Percentiles rank a stretch among this genome's conserved stretches.
phyloP scores from a whole-genome alignment of 2,888 invertebrate species.

The Eupithecia insigniata region DNA sequence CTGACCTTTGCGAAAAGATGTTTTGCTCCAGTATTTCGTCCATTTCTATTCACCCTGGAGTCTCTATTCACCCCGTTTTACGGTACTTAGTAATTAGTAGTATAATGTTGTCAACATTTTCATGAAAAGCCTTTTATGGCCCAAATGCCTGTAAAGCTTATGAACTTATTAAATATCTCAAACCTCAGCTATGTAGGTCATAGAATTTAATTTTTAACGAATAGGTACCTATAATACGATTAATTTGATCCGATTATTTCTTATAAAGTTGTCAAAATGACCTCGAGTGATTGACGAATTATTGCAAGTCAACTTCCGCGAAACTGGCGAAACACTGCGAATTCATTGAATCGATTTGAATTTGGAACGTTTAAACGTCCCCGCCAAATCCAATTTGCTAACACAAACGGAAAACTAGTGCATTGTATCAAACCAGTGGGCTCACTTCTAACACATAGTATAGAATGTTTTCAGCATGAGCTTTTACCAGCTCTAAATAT shows the following conservation, averaged over 20 bases:
- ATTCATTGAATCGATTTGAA: slow-evolving; percentile 14
- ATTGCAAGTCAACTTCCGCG: neutral
- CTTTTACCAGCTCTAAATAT: too few species aligned
- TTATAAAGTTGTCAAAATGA: neutral
- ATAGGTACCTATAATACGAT: too few species aligned
- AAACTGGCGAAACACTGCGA: neutral
- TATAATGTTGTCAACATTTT: neutral
- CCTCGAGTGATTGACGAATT: neutral
- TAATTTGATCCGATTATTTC: neutral
- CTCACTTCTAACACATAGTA: slow-evolving; percentile 16
- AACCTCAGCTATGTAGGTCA: too few species aligned
- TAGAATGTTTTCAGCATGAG: neutral
- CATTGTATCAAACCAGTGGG: slow-evolving; percentile 30
- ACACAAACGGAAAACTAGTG: slow-evolving; percentile 29
- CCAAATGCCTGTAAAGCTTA: neutral
- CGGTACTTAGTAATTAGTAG: neutral
- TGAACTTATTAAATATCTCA: too few species aligned
- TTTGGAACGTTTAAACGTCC: slow-evolving; percentile 14
- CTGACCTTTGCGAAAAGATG: too few species aligned
- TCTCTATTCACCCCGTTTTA: too few species aligned
- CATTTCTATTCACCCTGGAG: too few species aligned
- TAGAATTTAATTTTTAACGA: neutral
- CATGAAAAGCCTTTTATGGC: neutral
- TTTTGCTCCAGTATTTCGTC: too few species aligned
- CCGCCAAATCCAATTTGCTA: slow-evolving; percentile 25